A percentile compares a stretch with the other conserved stretches of the same genome.
Evolutionary conservation across 2,797 vertebrate genomes (phyloP).

Genomic region (Arrhamphus sclerolepis): DNA sequence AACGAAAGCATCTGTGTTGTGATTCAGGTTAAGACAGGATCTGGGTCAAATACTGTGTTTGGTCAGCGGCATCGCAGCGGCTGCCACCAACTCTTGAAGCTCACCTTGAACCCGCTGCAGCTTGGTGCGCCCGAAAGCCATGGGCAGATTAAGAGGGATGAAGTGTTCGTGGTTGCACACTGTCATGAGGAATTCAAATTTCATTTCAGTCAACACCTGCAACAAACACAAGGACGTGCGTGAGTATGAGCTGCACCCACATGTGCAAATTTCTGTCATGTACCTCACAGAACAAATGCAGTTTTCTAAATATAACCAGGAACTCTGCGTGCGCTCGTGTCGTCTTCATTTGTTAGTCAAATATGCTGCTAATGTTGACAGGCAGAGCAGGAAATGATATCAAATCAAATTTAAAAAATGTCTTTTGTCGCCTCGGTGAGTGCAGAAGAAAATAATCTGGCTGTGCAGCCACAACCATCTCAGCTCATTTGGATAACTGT

Average conservation of each 20-base stretch:
- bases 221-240: not conserved
- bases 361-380: constrained; percentile 13
- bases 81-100: too few species aligned
- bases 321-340: not conserved
- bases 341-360: constrained; percentile 51
- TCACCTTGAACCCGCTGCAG: constrained; percentile 93
- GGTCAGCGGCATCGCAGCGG: not conserved
- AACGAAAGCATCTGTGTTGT: constrained; percentile 28
- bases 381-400: not conserved
- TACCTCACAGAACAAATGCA: not conserved
- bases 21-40: constrained; percentile 16
- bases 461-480: not conserved
- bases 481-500: not conserved
- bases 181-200: constrained; percentile 95
- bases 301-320: constrained; percentile 2
- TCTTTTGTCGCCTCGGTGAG: too few species aligned
- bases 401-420: not conserved
- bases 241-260: not conserved
- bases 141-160: constrained; percentile 96
- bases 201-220: constrained; percentile 93
- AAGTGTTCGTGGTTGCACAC: constrained; percentile 96
- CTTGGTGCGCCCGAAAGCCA: constrained; percentile 93
- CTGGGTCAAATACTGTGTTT: not conserved
- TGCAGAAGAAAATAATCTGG: too few species aligned
- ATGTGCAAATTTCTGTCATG: constrained; percentile 6